phyloP scores from a whole-genome alignment of 2,113 vertebrate species.

The Macroglossus sobrinus region DNA sequence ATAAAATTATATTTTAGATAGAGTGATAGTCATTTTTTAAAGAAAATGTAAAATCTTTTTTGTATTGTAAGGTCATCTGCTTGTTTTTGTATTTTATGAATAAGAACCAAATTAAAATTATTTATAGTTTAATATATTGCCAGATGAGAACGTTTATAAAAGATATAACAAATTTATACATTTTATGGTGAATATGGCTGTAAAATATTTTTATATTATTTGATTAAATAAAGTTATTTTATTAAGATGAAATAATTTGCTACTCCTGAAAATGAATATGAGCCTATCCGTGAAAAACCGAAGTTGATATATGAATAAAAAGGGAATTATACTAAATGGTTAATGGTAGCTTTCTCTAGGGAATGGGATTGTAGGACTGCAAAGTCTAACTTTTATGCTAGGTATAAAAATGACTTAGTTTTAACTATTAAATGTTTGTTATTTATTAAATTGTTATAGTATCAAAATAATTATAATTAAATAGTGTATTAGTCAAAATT shows the following conservation, averaged over 20 bases:
- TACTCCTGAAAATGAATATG: not conserved
- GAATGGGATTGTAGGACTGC: not conserved
- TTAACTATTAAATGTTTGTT: not conserved
- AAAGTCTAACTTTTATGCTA: not conserved
- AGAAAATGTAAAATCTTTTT: not conserved
- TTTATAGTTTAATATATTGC: slow-evolving; percentile 10
- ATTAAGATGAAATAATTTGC: not conserved
- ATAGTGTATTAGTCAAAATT: not conserved
- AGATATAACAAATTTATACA: not conserved
- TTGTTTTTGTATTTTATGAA: slow-evolving; percentile 24
- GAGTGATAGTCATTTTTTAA: not conserved
- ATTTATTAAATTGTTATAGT: not conserved
- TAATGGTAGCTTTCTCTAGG: not conserved
- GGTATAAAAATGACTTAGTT: not conserved
- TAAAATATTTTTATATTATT: slow-evolving; percentile 5
- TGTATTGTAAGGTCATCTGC: not conserved
- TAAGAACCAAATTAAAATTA: not conserved
- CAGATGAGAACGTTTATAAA: not conserved
- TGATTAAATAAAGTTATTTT: not conserved
- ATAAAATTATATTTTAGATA: not conserved
- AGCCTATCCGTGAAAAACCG: not conserved
- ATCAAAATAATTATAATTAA: not conserved
- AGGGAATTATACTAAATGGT: not conserved
- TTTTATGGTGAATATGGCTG: not conserved
- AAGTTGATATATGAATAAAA: slow-evolving; percentile 8